phyloP scores from a whole-genome alignment of 2,888 invertebrate species.

The Bombyx huttoni region DNA sequence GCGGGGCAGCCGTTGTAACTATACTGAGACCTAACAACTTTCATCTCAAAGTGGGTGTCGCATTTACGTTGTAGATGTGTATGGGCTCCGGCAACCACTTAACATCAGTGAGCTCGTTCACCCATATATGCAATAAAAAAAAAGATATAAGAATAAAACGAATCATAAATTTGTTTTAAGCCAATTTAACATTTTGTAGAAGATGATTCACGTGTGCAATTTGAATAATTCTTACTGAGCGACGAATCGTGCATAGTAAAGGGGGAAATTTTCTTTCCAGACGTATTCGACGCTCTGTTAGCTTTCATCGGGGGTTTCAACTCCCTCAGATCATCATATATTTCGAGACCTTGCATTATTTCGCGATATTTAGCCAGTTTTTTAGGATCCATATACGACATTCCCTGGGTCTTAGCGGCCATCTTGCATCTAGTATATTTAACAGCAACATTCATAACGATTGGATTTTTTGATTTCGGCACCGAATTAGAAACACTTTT shows the following conservation, averaged over 20 bases:
- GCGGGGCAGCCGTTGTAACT: too few species aligned
- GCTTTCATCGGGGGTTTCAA: slow-evolving; percentile 30
- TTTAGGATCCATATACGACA: slow-evolving; percentile 21
- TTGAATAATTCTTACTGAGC: not conserved
- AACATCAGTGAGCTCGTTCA: too few species aligned
- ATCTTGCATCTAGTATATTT: slow-evolving; percentile 19
- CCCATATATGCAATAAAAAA: too few species aligned
- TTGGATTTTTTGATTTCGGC: slow-evolving; percentile 20
- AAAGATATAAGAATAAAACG: too few species aligned
- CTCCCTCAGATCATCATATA: slow-evolving; percentile 38
- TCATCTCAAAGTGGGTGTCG: too few species aligned
- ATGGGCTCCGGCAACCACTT: too few species aligned
- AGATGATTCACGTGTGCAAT: not conserved
- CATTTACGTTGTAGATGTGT: too few species aligned
- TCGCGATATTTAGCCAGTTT: slow-evolving; percentile 42
- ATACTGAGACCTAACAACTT: too few species aligned
- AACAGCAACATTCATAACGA: slow-evolving; percentile 39
- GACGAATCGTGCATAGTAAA: slow-evolving; percentile 11
- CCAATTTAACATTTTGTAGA: not conserved
- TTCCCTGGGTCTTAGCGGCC: slow-evolving; percentile 7
- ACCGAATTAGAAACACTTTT: slow-evolving; percentile 7
- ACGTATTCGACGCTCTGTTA: slow-evolving; percentile 51
- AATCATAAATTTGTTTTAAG: too few species aligned
- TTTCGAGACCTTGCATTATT: slow-evolving; percentile 41
- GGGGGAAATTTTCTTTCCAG: slow-evolving; percentile 23